Conservation (phyloP, 2,888 invertebrate species). For the Caenorhabditis sp. region DNA sequence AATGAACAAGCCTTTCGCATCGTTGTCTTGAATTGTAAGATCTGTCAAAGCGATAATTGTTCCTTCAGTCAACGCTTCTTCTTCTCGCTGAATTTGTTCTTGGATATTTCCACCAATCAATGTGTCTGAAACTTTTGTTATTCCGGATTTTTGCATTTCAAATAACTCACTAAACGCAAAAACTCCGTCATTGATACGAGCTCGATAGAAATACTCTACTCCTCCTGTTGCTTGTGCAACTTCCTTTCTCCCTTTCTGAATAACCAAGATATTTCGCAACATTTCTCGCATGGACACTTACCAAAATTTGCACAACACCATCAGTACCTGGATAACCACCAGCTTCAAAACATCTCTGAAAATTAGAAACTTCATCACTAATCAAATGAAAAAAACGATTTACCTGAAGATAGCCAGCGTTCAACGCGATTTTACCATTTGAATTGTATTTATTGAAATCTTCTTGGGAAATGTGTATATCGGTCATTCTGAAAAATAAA, state of each 20-base stretch:
- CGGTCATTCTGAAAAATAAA: constrained; percentile 10
- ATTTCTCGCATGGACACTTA: neutral
- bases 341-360: constrained; percentile 19
- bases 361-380: neutral
- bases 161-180: constrained; percentile 24
- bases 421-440: constrained; percentile 28
- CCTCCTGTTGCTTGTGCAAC: constrained; percentile 9
- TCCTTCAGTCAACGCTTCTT: constrained; percentile 21
- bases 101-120: constrained; percentile 13
- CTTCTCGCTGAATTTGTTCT: constrained; percentile 13
- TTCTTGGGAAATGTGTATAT: constrained; percentile 10
- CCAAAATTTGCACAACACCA: constrained; percentile 32
- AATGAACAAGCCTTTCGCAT: constrained; percentile 13
- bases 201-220: constrained; percentile 16
- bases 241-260: constrained; percentile 30
- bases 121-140: constrained; percentile 8
- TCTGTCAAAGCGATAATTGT: constrained; percentile 26
- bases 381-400: neutral
- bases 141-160: neutral
- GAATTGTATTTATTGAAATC: constrained; percentile 32
- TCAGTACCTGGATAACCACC: constrained; percentile 26
- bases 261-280: constrained; percentile 8
- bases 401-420: constrained; percentile 25
- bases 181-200: constrained; percentile 27
- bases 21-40: neutral